These are phyloP conservation scores for Malurus melanocephalus DNA, from an alignment of 2,113 vertebrate genomes.

Conservation along the genomic window DNA sequence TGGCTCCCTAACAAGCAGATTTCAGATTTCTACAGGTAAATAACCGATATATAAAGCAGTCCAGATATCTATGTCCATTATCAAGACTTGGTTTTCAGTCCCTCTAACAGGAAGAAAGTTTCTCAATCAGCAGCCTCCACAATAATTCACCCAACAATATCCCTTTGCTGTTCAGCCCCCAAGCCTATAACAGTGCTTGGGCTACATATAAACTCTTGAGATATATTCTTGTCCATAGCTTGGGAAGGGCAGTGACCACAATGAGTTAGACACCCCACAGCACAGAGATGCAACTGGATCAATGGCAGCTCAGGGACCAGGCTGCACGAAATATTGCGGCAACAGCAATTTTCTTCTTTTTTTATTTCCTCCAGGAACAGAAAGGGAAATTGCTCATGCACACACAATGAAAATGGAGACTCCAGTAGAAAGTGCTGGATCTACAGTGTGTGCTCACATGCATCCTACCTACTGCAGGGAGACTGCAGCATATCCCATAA, in stretches of 20 bases:
- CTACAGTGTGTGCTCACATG: not conserved
- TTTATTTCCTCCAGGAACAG: not conserved
- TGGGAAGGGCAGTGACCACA: not conserved
- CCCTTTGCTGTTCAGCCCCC: not conserved
- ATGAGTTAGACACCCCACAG: not conserved
- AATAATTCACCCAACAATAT: not conserved
- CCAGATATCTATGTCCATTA: not conserved
- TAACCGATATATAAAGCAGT: not conserved
- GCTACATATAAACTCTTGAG: not conserved
- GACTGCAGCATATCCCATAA: accelerated
- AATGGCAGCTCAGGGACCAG: not conserved
- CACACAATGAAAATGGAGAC: not conserved
- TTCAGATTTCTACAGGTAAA: not conserved
- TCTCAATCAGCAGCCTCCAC: not conserved
- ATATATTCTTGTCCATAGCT: not conserved
- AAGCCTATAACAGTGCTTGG: not conserved
- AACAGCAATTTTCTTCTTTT: not conserved
- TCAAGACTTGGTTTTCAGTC: not conserved
- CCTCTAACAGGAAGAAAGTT: not conserved
- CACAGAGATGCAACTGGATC: not conserved
- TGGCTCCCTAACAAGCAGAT: not conserved
- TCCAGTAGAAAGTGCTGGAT: not conserved
- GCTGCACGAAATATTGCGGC: not conserved
- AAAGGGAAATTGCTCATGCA: not conserved
- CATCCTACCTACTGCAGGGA: not conserved